Base-by-base conservation (phyloP, 2,113 vertebrate genomes). In the Lophochroa leadbeateri region DNA sequence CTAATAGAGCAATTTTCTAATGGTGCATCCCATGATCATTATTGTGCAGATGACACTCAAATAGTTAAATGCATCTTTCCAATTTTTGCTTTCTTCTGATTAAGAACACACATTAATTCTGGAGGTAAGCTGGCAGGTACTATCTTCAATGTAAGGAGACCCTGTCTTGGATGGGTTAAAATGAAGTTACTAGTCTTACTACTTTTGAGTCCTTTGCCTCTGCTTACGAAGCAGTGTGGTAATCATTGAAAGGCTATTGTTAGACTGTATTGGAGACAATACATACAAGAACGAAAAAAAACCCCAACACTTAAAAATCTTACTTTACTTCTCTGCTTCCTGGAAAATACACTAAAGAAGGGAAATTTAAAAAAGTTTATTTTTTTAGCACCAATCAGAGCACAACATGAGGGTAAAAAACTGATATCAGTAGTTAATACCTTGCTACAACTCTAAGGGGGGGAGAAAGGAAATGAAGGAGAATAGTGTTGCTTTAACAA, bases 401-500 rank as follows among this genome's bases (percentile, higher is more conserved):
- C 29, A 74, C 21, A 85, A 69, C 21, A 63, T 15, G 24, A 80
- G 8, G 21, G 21, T 23, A n/a, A 83, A 80, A 93, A 86, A 3
- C 1, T 68, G 4, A 11, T 68, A 47, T 78, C 43, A 37, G 37
- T 67, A 90, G 24, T 87, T 85, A 69, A 94, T 63, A 65, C 5
- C 13, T 94, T 72, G n/a, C 29, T 86, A 49, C 41, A 83, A 29
- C 50, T 88, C 68, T 83, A 63, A 75, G 27, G 37, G 21, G n/a
- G 39, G 53, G 75, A 86, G 49, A 94, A 91, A 93, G 8, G 28
- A 60, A 63, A 77, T 13, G 53, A 82, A 69, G 47, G 39, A 76
- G 25, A 33, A 78, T 52, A 79, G 13, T 80, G 23, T 70, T 90
- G n/a, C 70, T 91, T 94, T 95, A 91, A 83, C 28, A 86, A 92